Evolutionary conservation across 1,140 invertebrate species (phyloP), one percentile per base, ranked within the genome.

Genomic region (Drosophila orena): DNA sequence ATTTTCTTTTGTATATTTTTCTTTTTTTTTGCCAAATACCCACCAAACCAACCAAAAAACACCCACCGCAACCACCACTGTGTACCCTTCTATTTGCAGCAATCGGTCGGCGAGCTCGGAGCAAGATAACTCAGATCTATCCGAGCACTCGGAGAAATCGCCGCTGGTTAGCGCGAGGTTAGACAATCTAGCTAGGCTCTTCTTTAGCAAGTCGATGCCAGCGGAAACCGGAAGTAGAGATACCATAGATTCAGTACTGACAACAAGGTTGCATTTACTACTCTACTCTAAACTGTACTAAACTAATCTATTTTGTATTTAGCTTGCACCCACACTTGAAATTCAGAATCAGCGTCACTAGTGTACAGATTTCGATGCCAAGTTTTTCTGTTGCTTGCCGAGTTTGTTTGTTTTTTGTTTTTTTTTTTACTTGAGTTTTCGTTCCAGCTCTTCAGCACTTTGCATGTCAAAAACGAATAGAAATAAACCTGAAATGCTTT

Each of bases 121-220:
- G 77, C 93, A 93, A 80, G 93, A 93, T 73, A 93, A 93, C 75
- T 93, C 93, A 62, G 93, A 93, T 64, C 90, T 88, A 55, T 93
- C 91, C 68, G 92, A 92, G 70, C 92, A 93, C 75, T 91, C 84
- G 55, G 94, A 94, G 83, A 93, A 93, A 58, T 93, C 94, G 37
- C 94, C 94, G 12, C 91, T 95, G 69, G 93, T 94, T 79, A 92
- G 93, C 71, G 92, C 94, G 92, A 94, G 94, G 80, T 94, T 94
- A 60, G 94, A 95, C 88, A 95, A 94, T 58, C 91, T 95, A 44
- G 94, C 94, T 40, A 95, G 94, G 86, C 81, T 95, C 74, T 93
- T 95, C 79, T 95, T 95, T 91, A 94, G 94, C 92, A 94, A 94
- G 89, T 92, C 85, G 83, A 91, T 92, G 88, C 86, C 91, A 91